phyloP scores from a whole-genome alignment of 30 jellyfish, hydroid and myxozoan genomes.

The Chrysaora quinquecirrha region DNA sequence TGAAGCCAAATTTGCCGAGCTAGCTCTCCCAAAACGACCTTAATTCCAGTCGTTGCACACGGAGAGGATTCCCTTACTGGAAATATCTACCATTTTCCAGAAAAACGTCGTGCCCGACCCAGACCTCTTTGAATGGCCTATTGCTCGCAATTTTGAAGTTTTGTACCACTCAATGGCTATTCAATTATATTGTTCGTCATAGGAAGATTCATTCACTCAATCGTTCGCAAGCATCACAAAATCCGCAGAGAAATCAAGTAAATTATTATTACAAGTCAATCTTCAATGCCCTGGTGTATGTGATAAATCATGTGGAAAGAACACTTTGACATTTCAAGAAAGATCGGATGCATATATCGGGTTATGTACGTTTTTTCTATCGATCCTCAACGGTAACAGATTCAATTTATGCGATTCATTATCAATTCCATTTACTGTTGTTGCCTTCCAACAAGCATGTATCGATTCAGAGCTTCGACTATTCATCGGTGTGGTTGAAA shows the following conservation, averaged over 20 bases:
- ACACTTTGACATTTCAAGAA: conserved; percentile 55
- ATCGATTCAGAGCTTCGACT: conserved; percentile 69
- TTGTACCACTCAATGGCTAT: too few species aligned
- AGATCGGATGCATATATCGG: conserved; percentile 76
- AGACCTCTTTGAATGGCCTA: too few species aligned
- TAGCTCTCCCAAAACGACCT: too few species aligned
- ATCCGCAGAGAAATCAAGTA: conserved; percentile 9
- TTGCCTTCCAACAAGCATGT: conserved; percentile 62
- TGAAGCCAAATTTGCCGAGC: too few species aligned
- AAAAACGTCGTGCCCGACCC: too few species aligned
- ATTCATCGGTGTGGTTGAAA: conserved; percentile 57
- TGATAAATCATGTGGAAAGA: conserved; percentile 50
- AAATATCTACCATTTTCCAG: too few species aligned
- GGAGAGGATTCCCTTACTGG: too few species aligned
- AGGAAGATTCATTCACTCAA: conserved; percentile 35
- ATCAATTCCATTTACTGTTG: conserved; percentile 68
- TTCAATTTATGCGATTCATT: conserved; percentile 27
- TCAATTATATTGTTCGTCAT: too few species aligned
- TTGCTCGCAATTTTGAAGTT: too few species aligned
- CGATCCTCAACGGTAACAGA: conserved; percentile 44
- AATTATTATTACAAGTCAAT: conserved; percentile 29
- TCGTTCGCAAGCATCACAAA: conserved; percentile 46
- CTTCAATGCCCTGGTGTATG: conserved; percentile 70
- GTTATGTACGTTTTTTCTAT: conserved; percentile 54
- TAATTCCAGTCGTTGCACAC: too few species aligned